Base-by-base conservation (phyloP, 2,797 vertebrate genomes). In the Cyprinella venusta region DNA sequence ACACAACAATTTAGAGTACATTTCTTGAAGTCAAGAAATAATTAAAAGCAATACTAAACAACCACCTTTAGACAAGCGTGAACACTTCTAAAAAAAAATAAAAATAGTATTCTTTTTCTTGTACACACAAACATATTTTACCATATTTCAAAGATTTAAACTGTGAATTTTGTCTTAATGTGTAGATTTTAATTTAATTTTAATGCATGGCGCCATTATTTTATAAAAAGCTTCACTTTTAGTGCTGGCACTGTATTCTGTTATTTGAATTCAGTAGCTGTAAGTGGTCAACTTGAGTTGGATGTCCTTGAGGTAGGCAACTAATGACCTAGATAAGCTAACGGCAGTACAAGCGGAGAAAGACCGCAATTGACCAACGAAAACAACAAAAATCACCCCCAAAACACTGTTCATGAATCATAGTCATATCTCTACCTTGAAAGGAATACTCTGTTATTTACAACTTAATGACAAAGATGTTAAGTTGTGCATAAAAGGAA, bases 291-390 rank as follows among this genome's bases (percentile, higher is more conserved):
- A 71, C 24, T 71, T 59, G 36, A 69, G 52, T 54, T 67, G 45
- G 61, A 38, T 76, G 24, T 76, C 50, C 72, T 82, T 76, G 33
- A 82, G 33, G 50, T 59, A 33, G 19, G 13, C n/a, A 82, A 45
- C 50, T 45, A 82, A 82, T 45, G 50, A 12, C 50, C 24, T 45
- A 76, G 36, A 68, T 69, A 76, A 61, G 38, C 77, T 79, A 16
- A 65, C 4, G 0, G 30, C 72, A 76, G 36, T 40, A 10, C 61
- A 82, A 30, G 13, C 1, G 0, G 69, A 81, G 30, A 26, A 80
- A 80, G 5, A n/a, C 16, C 12, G 3, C 8, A 71, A 71, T 18
- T 10, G 56, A 38, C 8, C n/a, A 63, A 65, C 21, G 19, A 50
- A 52, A 50, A 15, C 6, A 59, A 16, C 9, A 40, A 56, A 54